phyloP scores from a whole-genome alignment of 2,113 vertebrate species.

The Notothenia coriiceps region DNA sequence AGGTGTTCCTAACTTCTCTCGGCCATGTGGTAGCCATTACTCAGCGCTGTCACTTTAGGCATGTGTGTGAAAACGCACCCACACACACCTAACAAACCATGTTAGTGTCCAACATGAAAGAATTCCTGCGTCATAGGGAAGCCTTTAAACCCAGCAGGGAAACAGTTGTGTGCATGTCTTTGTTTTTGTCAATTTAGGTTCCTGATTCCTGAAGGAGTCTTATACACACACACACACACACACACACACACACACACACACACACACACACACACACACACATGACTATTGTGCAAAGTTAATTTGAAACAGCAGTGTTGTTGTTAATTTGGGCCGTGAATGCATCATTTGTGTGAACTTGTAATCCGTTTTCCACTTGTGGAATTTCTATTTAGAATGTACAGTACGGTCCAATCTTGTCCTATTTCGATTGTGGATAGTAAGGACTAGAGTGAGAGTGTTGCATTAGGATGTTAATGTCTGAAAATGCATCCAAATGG shows the following conservation, averaged over 20 bases:
- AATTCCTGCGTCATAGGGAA: slow-evolving; percentile 46
- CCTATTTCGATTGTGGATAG: neutral
- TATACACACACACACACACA: neutral
- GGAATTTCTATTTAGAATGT: neutral
- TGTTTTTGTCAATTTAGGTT: slow-evolving; percentile 17
- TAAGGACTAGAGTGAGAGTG: too few relatives aligned
- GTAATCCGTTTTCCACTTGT: neutral
- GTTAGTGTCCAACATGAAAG: slow-evolving; percentile 60
- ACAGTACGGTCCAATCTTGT: too few relatives aligned
- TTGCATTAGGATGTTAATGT: too few relatives aligned
- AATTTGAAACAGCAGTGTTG: neutral
- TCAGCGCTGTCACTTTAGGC: slow-evolving; percentile 44
- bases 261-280: too few relatives aligned
- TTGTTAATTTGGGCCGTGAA: neutral
- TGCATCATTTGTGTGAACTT: neutral
- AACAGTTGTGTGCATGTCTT: neutral
- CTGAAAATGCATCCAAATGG: neutral
- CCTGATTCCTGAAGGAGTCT: slow-evolving; percentile 4
- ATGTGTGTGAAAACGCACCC: neutral
- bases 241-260: too few relatives aligned
- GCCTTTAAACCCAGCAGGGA: slow-evolving; percentile 63
- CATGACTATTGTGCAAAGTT: neutral
- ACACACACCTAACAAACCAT: slow-evolving; percentile 33
- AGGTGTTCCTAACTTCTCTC: slow-evolving; percentile 30
- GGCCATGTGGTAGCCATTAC: slow-evolving; percentile 69